Evolutionary conservation across 2,797 vertebrate genomes (phyloP).

Genomic region (Neoniphon sammara): DNA sequence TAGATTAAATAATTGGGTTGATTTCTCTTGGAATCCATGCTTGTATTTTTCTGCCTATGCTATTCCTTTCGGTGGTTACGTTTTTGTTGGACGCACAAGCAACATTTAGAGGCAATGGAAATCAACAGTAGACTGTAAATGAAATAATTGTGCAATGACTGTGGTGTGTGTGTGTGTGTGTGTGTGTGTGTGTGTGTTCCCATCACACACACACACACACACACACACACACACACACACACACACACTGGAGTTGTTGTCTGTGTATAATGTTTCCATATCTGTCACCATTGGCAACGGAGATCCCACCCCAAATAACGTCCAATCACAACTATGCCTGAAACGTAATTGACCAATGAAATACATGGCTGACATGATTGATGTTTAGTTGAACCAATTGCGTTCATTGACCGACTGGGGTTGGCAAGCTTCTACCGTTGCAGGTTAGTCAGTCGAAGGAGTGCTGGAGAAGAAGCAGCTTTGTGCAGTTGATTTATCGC

Average conservation of each 20-base stretch:
- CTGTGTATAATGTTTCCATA: background rate
- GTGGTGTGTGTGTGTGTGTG: too few relatives aligned
- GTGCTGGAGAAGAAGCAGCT: background rate
- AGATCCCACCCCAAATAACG: background rate
- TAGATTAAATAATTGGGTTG: too few relatives aligned
- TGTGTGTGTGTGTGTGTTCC: too few relatives aligned
- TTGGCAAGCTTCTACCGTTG: background rate
- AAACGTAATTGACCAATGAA: background rate
- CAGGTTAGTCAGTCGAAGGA: background rate
- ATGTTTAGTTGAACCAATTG: background rate
- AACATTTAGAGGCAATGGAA: too few relatives aligned
- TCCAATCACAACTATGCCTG: background rate
- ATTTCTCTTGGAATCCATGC: too few relatives aligned
- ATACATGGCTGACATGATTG: background rate
- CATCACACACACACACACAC: background rate
- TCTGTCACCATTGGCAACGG: background rate
- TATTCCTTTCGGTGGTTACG: too few relatives aligned
- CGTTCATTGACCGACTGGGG: background rate
- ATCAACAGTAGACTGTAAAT: too few relatives aligned
- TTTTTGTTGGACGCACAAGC: too few relatives aligned
- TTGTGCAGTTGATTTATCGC: background rate
- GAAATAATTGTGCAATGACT: background rate
- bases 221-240: slow-evolving; percentile 1
- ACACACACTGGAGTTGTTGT: background rate
- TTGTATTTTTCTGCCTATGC: too few relatives aligned